A percentile compares a stretch with the other conserved stretches of the same genome.
Evolutionary conservation across 2,888 invertebrate genomes (phyloP).

Genomic region (Zele albiditarsus): DNA sequence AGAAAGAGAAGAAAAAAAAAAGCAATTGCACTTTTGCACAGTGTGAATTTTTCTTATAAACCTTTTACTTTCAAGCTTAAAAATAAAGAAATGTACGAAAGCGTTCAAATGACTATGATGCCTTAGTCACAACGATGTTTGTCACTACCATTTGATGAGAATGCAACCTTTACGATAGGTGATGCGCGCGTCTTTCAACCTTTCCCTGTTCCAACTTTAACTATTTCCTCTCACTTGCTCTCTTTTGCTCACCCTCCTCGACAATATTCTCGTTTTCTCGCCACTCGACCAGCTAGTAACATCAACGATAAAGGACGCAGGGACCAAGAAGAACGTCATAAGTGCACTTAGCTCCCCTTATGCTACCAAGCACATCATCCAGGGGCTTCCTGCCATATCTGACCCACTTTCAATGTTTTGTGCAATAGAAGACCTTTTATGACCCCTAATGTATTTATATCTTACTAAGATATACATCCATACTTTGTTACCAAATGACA

Average conservation of each 20-base stretch:
- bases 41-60: neutral
- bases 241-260: constrained; percentile 33
- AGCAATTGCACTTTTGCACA: neutral
- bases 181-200: neutral
- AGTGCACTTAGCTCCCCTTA: constrained; percentile 60
- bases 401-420: constrained; percentile 47
- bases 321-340: constrained; percentile 58
- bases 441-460: constrained; percentile 26
- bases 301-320: constrained; percentile 55
- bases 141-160: too few species aligned
- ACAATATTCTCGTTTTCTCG: constrained; percentile 19
- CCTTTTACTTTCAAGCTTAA: too few species aligned
- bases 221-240: neutral
- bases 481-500: constrained; percentile 1
- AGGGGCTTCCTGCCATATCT: constrained; percentile 44
- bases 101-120: too few species aligned
- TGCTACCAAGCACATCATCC: constrained; percentile 57
- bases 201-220: constrained; percentile 6
- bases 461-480: neutral
- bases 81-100: too few species aligned
- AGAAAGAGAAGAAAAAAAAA: constrained; percentile 39
- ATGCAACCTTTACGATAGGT: neutral
- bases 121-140: too few species aligned
- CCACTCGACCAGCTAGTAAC: constrained; percentile 34
- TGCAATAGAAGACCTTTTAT: constrained; percentile 30